Percentiles rank a stretch among this genome's conserved stretches.
phyloP scores from a whole-genome alignment of 2,888 invertebrate genomes.

The Acanthoscelides obtectus region DNA sequence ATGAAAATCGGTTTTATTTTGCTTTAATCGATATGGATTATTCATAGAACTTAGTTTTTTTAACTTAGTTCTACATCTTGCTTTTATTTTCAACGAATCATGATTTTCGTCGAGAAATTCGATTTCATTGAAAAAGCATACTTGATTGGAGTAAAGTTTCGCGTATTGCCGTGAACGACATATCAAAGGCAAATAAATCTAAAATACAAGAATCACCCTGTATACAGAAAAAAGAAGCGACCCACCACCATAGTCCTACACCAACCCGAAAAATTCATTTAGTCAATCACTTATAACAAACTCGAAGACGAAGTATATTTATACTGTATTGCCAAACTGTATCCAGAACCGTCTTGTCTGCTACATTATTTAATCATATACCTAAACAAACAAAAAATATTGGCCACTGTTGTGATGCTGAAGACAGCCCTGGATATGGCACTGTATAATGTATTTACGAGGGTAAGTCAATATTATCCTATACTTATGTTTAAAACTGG shows the following conservation, averaged over 20 bases:
- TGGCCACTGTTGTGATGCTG: not conserved
- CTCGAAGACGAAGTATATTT: not conserved
- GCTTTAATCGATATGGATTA: no score
- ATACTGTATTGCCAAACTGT: conserved; percentile 16
- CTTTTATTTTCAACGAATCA: no score
- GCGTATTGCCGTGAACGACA: no score
- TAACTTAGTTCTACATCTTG: no score
- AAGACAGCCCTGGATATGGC: not conserved
- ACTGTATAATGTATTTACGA: conserved; percentile 11
- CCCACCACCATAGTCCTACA: conserved; percentile 39
- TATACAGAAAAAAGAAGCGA: conserved; percentile 23
- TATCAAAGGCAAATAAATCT: no score
- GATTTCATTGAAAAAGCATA: no score
- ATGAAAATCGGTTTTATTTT: no score
- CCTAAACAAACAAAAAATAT: not conserved
- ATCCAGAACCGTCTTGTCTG: not conserved
- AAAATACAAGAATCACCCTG: conserved; percentile 14
- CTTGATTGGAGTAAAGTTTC: no score
- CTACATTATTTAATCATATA: not conserved
- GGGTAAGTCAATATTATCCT: conserved; percentile 7
- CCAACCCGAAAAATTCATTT: conserved; percentile 38
- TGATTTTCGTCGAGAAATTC: no score
- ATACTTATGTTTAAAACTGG: not conserved
- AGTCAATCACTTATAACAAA: conserved; percentile 16
- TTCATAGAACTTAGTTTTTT: no score